Evolutionary conservation across 2,888 invertebrate species (phyloP).

Genomic region (Diogma glabrata): DNA sequence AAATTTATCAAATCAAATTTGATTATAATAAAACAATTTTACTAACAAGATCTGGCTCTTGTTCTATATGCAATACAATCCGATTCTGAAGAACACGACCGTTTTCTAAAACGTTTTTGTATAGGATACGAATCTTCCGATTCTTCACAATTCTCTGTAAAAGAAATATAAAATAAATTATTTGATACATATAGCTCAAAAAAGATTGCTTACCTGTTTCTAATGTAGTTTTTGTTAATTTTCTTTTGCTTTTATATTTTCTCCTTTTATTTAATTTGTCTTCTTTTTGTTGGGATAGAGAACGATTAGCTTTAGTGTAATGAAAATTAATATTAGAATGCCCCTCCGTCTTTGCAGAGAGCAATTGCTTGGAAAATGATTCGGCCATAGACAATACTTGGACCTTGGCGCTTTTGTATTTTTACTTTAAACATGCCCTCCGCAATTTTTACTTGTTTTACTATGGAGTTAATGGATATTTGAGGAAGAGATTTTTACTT

Average conservation of each 20-base stretch:
- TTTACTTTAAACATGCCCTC: constrained; percentile 37
- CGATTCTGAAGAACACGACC: background rate
- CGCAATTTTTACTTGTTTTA: constrained; percentile 12
- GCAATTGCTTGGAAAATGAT: constrained; percentile 69
- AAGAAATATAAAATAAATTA: background rate
- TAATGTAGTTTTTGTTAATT: background rate
- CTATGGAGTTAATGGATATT: too few species aligned
- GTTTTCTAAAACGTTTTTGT: constrained; percentile 5
- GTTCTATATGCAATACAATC: constrained; percentile 35
- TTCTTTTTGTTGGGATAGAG: constrained; percentile 2
- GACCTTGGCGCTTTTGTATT: constrained; percentile 42
- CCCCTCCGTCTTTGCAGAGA: constrained; percentile 61
- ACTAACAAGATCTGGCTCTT: constrained; percentile 29
- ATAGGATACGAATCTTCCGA: constrained; percentile 1
- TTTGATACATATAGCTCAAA: background rate
- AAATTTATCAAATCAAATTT: too few species aligned
- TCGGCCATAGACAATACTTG: constrained; percentile 86
- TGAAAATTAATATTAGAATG: constrained; percentile 24
- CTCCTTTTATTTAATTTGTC: constrained; percentile 4
- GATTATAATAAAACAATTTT: too few species aligned
- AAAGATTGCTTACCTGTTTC: constrained; percentile 3
- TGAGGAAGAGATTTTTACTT: too few species aligned
- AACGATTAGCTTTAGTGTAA: constrained; percentile 6
- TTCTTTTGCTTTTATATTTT: constrained; percentile 9
- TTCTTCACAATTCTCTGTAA: constrained; percentile 1